Base-by-base conservation (phyloP, 2,797 vertebrate genomes). In the Simalia tracyae region DNA sequence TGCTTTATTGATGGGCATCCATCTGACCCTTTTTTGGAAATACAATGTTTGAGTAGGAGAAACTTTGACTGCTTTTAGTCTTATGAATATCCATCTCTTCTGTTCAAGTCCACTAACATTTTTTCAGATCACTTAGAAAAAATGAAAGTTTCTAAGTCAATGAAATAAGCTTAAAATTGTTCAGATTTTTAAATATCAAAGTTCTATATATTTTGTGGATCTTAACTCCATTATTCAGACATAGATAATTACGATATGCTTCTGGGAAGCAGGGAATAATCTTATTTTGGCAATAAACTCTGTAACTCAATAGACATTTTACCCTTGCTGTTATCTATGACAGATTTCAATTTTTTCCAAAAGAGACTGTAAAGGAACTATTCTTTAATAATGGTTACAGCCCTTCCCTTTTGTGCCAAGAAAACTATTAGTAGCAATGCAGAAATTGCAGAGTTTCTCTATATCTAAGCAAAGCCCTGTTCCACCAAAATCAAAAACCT, bases 401-500 rank as follows among this genome's bases (percentile, higher is more conserved):
- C 36, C 1, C 61, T 3, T 84, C 90, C 94, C 94, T 61, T 24
- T 46, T 92, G 91, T 64, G 92, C 88, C 63, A 94, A 81, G 68
- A 95, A 94, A 94, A 84, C 5, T 76, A 90, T 15, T 0, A 0
- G 59, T 22, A 86, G 76, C 84, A 36, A 50, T 87, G 68, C 57
- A 17, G 90, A 90, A 86, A n/a, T 68, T 3, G 3, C 59, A 36
- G 22, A 5, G 14, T 76, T 31, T 76, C 36, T 36, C 36, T 14
- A 17, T 31, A 76, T 3, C 87, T 14, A 28, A 12, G 15, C 0
- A 54, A 94, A 89, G 86, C 86, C n/a, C 19, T 0, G 22, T 88
- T 88, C 3, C 19, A 8, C 22, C 9, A 59, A 46, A 94, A 31
- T 90, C 3, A 68, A 1, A 93, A 31, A 46, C 42, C 26, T 26